phyloP scores from a whole-genome alignment of 2,797 vertebrate genomes.

The Cirrhinus mrigala region DNA sequence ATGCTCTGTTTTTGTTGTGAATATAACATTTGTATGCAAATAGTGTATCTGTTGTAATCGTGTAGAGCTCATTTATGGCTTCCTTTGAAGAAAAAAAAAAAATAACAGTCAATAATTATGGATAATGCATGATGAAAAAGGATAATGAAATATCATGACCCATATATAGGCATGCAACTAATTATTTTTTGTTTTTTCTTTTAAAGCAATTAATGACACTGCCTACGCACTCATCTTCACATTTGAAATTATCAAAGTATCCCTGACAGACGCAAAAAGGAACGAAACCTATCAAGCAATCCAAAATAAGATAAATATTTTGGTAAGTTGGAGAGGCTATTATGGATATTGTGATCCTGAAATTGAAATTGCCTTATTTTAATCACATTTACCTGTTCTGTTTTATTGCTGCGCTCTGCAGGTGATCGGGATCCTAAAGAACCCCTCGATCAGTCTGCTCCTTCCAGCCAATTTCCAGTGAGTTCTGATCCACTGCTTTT shows the following conservation, averaged over 20 bases:
- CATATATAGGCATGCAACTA: not conserved
- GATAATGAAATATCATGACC: not conserved
- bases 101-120: not conserved
- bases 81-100: not conserved
- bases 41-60: not conserved
- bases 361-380: not conserved
- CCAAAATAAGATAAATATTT: conserved; percentile 18
- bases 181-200: not conserved
- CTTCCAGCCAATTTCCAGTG: not conserved
- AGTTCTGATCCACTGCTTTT: not conserved
- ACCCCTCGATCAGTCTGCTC: not conserved
- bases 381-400: not conserved
- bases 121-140: not conserved
- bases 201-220: conserved; percentile 39
- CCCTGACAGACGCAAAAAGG: not conserved
- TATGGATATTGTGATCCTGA: not conserved
- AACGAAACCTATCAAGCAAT: conserved; percentile 11
- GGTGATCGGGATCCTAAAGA: not conserved
- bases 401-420: not conserved
- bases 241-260: conserved; percentile 40
- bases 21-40: not conserved
- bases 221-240: conserved; percentile 47
- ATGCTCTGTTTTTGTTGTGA: not conserved
- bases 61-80: not conserved
- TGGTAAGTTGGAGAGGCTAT: conserved; percentile 41